phyloP scores from a whole-genome alignment of 2,888 invertebrate species.

The Ptychoptera contaminata region DNA sequence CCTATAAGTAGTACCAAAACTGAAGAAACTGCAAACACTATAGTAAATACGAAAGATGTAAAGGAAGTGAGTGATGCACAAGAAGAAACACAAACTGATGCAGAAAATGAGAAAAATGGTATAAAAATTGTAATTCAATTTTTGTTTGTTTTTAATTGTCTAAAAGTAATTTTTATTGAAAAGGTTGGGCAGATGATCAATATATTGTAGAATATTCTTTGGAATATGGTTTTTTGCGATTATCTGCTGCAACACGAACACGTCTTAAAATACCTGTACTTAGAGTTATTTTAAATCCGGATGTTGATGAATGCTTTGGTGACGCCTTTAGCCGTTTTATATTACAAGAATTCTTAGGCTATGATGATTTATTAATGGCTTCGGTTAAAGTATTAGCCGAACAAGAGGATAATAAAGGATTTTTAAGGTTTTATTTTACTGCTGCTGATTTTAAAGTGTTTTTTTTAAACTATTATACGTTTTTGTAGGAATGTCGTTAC shows the following conservation, averaged over 20 bases:
- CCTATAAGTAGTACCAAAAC: too few relatives aligned
- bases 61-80: too few relatives aligned
- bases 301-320: slow-evolving; percentile 82
- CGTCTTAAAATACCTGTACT: slow-evolving; percentile 83
- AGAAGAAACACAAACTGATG: too few relatives aligned
- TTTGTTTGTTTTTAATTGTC: too few relatives aligned
- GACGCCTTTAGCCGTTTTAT: slow-evolving; percentile 80
- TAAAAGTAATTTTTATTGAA: slow-evolving; percentile 2
- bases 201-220: slow-evolving; percentile 96
- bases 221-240: slow-evolving; percentile 88
- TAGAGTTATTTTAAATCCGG: slow-evolving; percentile 75
- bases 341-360: slow-evolving; percentile 85
- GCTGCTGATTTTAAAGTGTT: neutral
- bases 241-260: slow-evolving; percentile 73
- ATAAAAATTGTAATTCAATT: too few relatives aligned
- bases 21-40: too few relatives aligned
- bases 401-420: slow-evolving; percentile 92
- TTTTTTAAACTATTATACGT: neutral
- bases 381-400: slow-evolving; percentile 91
- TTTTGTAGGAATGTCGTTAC: slow-evolving; percentile 79
- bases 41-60: too few relatives aligned
- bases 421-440: slow-evolving; percentile 44
- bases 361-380: slow-evolving; percentile 93
- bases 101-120: too few relatives aligned
- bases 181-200: slow-evolving; percentile 55